phyloP scores from a whole-genome alignment of 2,797 vertebrate species.

The Scyliorhinus canicula region DNA sequence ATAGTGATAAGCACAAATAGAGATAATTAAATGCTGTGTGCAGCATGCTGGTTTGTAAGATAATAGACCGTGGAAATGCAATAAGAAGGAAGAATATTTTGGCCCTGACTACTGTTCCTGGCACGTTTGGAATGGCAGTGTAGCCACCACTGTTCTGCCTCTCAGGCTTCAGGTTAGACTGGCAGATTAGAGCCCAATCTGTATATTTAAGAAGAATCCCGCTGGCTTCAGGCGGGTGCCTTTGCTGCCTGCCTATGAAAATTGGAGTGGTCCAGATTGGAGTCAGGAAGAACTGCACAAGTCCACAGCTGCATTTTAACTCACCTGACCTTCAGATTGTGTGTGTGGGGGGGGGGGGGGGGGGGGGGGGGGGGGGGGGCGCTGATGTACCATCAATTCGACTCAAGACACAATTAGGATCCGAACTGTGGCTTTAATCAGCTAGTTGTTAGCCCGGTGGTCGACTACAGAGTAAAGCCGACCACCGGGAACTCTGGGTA shows the following conservation, averaged over 20 bases:
- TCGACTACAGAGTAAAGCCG: too few species aligned
- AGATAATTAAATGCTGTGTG: neutral
- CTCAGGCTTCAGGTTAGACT: neutral
- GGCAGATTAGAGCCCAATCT: neutral
- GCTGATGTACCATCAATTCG: too few species aligned
- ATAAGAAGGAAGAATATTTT: neutral
- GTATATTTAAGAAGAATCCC: neutral
- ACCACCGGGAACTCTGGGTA: too few species aligned
- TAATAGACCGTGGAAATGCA: neutral
- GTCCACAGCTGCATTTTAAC: neutral
- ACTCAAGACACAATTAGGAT: too few species aligned
- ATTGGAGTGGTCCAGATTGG: neutral
- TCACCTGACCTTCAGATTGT: too few species aligned
- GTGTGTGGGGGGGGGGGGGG: neutral
- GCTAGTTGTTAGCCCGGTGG: too few species aligned
- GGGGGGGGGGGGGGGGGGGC: neutral
- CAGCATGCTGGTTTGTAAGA: neutral
- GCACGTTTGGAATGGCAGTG: neutral
- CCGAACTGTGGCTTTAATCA: too few species aligned
- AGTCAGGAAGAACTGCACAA: neutral
- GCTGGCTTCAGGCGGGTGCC: neutral
- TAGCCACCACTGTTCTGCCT: neutral
- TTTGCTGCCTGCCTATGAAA: neutral
- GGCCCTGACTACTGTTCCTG: neutral
- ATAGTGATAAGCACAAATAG: neutral